A percentile compares a stretch with the other conserved stretches of the same genome.
Conservation (phyloP, 2,797 vertebrate species). For the Crenuchus spilurus region DNA sequence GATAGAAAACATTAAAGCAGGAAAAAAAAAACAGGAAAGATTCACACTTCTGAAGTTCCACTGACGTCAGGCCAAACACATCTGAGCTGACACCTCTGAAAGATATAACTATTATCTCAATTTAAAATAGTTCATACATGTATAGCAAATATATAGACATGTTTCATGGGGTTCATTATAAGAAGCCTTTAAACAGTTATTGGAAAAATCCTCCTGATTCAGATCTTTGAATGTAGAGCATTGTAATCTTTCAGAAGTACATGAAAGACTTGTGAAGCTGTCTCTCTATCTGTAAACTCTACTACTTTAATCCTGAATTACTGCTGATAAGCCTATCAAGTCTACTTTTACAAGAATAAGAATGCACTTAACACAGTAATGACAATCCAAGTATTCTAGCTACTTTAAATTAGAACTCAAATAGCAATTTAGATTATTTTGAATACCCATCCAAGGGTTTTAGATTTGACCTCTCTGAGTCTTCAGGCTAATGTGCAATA, state of each 20-base stretch:
- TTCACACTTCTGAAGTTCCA: constrained; percentile 51
- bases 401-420: constrained; percentile 49
- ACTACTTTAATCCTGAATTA: constrained; percentile 17
- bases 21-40: constrained; percentile 37
- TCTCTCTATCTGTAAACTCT: not conserved
- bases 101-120: constrained; percentile 3
- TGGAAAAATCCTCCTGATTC: constrained; percentile 48
- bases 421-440: constrained; percentile 46
- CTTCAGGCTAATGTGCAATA: constrained; percentile 51
- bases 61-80: constrained; percentile 36
- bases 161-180: constrained; percentile 40
- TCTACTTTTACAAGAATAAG: not conserved
- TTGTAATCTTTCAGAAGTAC: constrained; percentile 12
- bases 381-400: constrained; percentile 35
- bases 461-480: constrained; percentile 33
- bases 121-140: constrained; percentile 30
- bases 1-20: constrained; percentile 20
- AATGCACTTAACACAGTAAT: constrained; percentile 30
- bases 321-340: constrained; percentile 19
- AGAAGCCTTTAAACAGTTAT: constrained; percentile 43
- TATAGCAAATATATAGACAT: constrained; percentile 53
- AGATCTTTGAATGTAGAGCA: not conserved
- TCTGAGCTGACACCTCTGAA: constrained; percentile 10
- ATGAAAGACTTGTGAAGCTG: constrained; percentile 1
- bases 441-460: constrained; percentile 38